Conservation (phyloP, 2,888 invertebrate species). For the Vesta saturnalis region DNA sequence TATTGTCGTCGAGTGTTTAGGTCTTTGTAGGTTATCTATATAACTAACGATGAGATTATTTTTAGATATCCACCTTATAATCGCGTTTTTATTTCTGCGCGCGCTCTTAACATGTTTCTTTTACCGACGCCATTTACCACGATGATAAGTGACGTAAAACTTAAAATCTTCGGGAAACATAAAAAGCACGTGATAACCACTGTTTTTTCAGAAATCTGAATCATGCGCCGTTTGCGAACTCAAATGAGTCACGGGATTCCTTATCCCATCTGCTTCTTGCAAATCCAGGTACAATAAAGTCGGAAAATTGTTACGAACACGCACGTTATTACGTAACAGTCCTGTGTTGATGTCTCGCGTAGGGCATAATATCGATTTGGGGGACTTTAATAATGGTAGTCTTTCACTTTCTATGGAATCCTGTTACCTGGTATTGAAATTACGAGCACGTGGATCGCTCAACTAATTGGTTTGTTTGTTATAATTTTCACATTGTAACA, state of each 20-base stretch:
- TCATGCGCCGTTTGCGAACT: neutral
- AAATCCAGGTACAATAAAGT: too few relatives aligned
- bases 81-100: neutral
- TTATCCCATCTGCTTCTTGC: too few relatives aligned
- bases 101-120: neutral
- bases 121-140: neutral
- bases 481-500: slow-evolving; percentile 21
- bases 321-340: slow-evolving; percentile 26
- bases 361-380: slow-evolving; percentile 24
- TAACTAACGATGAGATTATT: slow-evolving; percentile 4
- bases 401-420: slow-evolving; percentile 54
- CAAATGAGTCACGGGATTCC: neutral
- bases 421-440: slow-evolving; percentile 28
- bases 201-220: neutral
- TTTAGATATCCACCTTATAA: slow-evolving; percentile 8
- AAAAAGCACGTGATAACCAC: neutral
- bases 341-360: slow-evolving; percentile 15
- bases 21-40: slow-evolving; percentile 13
- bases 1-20: slow-evolving; percentile 4
- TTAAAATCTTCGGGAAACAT: neutral
- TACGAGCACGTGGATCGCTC: slow-evolving; percentile 24
- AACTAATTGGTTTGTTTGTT: slow-evolving; percentile 32
- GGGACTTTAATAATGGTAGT: slow-evolving; percentile 15
- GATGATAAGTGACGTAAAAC: neutral
- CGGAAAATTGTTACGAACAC: slow-evolving; percentile 13